phyloP scores from a whole-genome alignment of 2,888 invertebrate genomes.

The Caenorhabditis japonica region DNA sequence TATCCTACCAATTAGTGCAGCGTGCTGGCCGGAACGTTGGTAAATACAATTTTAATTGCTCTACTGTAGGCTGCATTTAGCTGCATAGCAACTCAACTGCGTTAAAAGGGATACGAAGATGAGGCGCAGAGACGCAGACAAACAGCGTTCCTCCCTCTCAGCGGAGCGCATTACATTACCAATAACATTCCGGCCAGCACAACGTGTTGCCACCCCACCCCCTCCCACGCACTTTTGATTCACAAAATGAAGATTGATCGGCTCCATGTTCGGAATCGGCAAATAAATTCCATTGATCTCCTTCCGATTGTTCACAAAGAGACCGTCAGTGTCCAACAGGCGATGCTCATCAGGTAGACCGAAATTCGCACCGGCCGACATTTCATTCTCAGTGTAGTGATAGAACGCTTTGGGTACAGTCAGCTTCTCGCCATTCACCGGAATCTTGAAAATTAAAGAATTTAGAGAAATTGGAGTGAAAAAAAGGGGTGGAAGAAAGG shows the following conservation, averaged over 20 bases:
- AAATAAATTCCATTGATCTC: constrained; percentile 62
- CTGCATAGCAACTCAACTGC: too few species aligned
- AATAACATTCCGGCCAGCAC: too few species aligned
- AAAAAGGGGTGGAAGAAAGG: neutral
- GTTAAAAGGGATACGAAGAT: too few species aligned
- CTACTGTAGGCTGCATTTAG: too few species aligned
- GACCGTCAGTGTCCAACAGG: constrained; percentile 46
- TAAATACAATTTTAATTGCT: too few species aligned
- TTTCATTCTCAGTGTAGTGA: constrained; percentile 57
- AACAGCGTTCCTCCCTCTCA: too few species aligned
- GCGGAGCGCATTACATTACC: too few species aligned
- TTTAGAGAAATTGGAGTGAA: too few species aligned
- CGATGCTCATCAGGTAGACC: constrained; percentile 56
- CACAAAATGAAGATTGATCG: constrained; percentile 61
- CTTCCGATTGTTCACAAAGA: constrained; percentile 57
- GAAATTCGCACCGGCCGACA: constrained; percentile 55
- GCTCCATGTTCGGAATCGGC: constrained; percentile 63
- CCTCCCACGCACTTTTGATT: constrained; percentile 59
- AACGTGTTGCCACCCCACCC: too few species aligned
- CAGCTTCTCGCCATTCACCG: constrained; percentile 42
- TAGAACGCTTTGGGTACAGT: constrained; percentile 60
- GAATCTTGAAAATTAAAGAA: constrained; percentile 47
- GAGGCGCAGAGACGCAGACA: too few species aligned
- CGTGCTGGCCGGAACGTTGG: too few species aligned
- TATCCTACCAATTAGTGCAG: too few species aligned